Evolutionary conservation across 2,888 invertebrate genomes (phyloP), one percentile per base, ranked within the genome.

Genomic region (Euproctis similis): DNA sequence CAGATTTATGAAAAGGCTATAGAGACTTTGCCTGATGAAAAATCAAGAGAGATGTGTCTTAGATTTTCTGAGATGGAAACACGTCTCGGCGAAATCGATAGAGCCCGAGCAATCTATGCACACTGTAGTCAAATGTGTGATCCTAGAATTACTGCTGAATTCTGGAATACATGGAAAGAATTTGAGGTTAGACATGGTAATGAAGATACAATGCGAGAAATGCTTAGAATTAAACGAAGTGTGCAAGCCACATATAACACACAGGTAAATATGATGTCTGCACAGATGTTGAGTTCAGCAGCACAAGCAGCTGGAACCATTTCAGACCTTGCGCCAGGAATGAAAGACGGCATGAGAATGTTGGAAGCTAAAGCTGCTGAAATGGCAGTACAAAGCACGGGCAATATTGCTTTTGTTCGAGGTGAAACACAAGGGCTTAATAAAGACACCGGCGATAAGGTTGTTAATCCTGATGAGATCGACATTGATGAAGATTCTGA

Each of bases 111-210:
- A 1, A 94, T 99, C 55, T 99, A 98, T 69, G 94, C 95, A 0
- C 98, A 99, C 72, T 98, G 98, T 62, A 97, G 98, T 53, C 98
- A 99, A 87, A 96, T 98, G 75, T 98, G 98, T 75, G 99, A 99
- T 86, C 99, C 99, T 1, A 89, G 99, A 65, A 97, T 97, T 5
- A 95, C 96, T 3, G 89, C 90, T 0, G 92, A 94, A 31, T 99
- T 99, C 74, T 99, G 99, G 98, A 94, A 96, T 63, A 94, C 95
- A 1, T 99, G 99, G 99, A 97, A 98, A 70, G 97, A 98, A 59
- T 99, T 99, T 84, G 99, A 99, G 85, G 95, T 98, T 9, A 90
- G 95, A 25, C 98, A 99, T 76, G 99, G 99, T 8, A 99, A 99
- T 78, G 98, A 99, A 73, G 99, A 99, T 63, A 99, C 99, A 0